Conservation (phyloP, 2,113 vertebrate species). For the Mus spicilegus region DNA sequence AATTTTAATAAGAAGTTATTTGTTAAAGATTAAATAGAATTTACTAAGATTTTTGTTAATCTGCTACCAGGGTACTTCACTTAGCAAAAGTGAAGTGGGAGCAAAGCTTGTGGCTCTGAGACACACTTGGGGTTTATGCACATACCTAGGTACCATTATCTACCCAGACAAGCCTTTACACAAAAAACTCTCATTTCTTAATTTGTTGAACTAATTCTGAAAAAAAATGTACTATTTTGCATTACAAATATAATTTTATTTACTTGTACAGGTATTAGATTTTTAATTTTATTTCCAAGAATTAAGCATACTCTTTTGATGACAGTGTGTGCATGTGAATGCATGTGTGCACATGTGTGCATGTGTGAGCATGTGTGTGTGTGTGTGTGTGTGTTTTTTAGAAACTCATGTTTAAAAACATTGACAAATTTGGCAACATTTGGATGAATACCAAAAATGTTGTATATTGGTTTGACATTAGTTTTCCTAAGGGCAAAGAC, state of each 20-base stretch:
- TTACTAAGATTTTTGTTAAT: not conserved
- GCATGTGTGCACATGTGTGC: not conserved
- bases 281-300: constrained; percentile 35
- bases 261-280: not conserved
- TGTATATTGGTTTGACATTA: constrained; percentile 40
- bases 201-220: constrained; percentile 1
- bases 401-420: constrained; percentile 51
- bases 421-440: constrained; percentile 43
- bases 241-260: not conserved
- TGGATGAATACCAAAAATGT: constrained; percentile 56
- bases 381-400: constrained; percentile 11
- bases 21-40: not conserved
- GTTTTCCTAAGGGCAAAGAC: constrained; percentile 50
- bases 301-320: constrained; percentile 36
- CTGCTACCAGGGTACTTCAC: not conserved
- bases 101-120: not conserved
- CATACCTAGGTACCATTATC: not conserved
- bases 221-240: constrained; percentile 27
- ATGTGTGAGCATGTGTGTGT: no score
- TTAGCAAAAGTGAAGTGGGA: not conserved
- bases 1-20: constrained; percentile 34
- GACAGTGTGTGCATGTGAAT: not conserved
- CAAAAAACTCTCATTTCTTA: not conserved
- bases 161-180: no score
- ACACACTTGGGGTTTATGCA: not conserved